Evolutionary conservation across 2,113 vertebrate species (phyloP).

Genomic region (Prinia subflava): DNA sequence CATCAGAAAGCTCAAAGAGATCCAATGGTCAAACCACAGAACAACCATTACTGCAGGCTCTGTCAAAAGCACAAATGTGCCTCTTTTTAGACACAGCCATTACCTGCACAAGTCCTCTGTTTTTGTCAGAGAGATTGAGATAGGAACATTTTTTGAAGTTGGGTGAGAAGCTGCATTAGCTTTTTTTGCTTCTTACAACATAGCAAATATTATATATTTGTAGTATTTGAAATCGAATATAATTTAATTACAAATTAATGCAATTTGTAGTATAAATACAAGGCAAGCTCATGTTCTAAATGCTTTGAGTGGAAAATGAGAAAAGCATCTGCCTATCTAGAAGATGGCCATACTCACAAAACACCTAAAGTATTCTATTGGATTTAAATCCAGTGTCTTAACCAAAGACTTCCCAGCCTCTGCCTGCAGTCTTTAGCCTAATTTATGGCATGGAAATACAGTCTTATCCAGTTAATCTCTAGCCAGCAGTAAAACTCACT

Average conservation of each 20-base stretch:
- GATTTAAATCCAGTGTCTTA: neutral
- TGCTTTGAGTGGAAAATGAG: neutral
- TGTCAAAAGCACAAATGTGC: neutral
- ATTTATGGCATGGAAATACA: neutral
- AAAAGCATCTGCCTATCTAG: neutral
- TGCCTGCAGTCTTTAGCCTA: neutral
- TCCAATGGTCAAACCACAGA: neutral
- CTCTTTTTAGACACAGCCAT: neutral
- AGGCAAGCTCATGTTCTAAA: neutral
- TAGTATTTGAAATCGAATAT: no score
- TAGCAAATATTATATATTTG: neutral
- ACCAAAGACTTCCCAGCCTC: neutral
- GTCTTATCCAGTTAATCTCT: neutral
- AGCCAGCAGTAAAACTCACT: neutral
- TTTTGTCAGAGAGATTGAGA: neutral
- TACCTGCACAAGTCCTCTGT: neutral
- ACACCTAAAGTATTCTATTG: neutral
- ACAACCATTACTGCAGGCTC: neutral
- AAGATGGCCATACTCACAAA: neutral
- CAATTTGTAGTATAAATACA: no score
- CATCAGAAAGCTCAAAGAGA: neutral
- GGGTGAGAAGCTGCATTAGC: neutral
- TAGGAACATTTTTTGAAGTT: neutral
- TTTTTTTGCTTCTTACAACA: neutral
- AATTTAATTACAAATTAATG: no score